Conservation (phyloP, 2,888 invertebrate species). For the Sipha maydis region DNA sequence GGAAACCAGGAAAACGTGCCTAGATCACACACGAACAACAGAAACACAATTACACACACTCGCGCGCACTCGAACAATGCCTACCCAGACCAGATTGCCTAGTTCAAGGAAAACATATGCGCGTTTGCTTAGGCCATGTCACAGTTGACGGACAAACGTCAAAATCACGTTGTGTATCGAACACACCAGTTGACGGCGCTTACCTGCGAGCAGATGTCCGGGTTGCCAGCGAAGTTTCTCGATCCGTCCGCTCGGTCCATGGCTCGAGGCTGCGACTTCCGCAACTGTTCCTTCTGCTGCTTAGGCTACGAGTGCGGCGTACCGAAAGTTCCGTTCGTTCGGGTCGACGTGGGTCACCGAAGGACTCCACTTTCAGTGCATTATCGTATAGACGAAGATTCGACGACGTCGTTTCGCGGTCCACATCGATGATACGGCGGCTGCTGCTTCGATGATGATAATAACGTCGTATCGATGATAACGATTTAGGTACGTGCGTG, state of each 20-base stretch:
- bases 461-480: not conserved
- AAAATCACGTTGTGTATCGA: not conserved
- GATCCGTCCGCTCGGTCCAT: conserved; percentile 43
- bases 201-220: conserved; percentile 59
- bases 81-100: not conserved
- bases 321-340: not conserved
- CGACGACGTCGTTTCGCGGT: conserved; percentile 23
- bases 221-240: conserved; percentile 52
- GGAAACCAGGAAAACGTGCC: conserved; percentile 27
- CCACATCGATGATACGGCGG: conserved; percentile 23
- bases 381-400: not conserved
- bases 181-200: not conserved
- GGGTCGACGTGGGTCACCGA: not conserved
- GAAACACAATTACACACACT: not conserved
- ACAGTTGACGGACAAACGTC: not conserved
- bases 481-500: conserved; percentile 7
- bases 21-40: not conserved
- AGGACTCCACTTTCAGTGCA: not conserved
- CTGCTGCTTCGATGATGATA: not conserved
- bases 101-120: conserved; percentile 42
- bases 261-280: not conserved
- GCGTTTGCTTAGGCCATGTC: not conserved
- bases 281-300: not conserved
- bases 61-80: not conserved
- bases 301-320: not conserved